Conservation (phyloP, 2,888 invertebrate genomes). For the Acheta domesticus region DNA sequence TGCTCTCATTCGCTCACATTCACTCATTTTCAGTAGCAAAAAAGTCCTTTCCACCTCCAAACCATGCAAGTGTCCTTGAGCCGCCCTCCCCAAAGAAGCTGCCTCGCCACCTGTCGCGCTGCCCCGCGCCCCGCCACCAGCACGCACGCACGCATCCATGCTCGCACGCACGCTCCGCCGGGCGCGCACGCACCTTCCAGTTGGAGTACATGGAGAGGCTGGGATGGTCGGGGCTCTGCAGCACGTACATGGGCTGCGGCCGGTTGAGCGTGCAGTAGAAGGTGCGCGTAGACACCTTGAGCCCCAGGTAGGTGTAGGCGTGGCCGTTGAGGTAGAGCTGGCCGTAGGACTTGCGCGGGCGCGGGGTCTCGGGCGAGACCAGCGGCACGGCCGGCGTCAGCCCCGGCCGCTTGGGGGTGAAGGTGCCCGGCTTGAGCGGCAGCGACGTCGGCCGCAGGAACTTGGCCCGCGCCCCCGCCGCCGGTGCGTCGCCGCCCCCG, state of each 20-base stretch:
- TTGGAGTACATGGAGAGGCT: slow-evolving; percentile 96
- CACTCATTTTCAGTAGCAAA: too few species aligned
- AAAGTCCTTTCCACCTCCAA: too few species aligned
- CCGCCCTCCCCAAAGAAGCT: too few species aligned
- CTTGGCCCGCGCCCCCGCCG: slow-evolving; percentile 48
- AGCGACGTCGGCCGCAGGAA: slow-evolving; percentile 79
- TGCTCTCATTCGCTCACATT: too few species aligned
- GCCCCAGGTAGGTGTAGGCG: slow-evolving; percentile 84
- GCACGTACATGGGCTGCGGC: slow-evolving; percentile 90
- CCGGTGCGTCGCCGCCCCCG: not conserved
- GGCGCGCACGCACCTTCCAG: slow-evolving; percentile 65
- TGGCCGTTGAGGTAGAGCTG: slow-evolving; percentile 87
- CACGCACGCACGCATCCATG: too few species aligned
- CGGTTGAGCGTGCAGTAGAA: slow-evolving; percentile 92
- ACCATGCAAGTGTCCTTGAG: too few species aligned
- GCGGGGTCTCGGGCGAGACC: slow-evolving; percentile 86
- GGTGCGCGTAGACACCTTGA: slow-evolving; percentile 85
- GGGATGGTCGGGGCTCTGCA: slow-evolving; percentile 68
- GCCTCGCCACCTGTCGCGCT: too few species aligned
- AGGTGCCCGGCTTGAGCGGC: slow-evolving; percentile 79
- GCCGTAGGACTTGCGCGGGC: slow-evolving; percentile 84
- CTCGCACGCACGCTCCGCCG: not conserved
- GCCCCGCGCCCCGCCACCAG: too few species aligned
- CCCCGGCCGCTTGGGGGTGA: slow-evolving; percentile 75
- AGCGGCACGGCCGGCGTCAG: slow-evolving; percentile 67